Conservation (phyloP, 1,140 invertebrate genomes). For the Sitodiplosis mosellana region DNA sequence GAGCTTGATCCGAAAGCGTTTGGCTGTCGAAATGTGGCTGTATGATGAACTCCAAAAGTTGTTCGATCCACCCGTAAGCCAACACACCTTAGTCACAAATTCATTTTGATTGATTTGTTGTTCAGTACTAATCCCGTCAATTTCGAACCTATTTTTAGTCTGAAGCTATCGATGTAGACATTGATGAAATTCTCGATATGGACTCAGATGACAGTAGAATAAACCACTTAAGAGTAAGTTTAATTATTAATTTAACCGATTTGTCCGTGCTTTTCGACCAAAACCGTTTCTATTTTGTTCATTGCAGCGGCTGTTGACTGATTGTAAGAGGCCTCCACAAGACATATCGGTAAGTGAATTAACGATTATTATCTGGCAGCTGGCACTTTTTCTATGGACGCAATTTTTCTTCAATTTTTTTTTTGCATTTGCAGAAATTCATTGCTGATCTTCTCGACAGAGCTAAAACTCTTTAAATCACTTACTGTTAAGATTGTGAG, state of each 20-base stretch:
- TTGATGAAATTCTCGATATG: conserved; percentile 84
- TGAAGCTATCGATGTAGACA: conserved; percentile 76
- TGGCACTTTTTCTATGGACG: too few species aligned
- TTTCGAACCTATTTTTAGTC: too few species aligned
- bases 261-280: neutral
- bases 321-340: conserved; percentile 65
- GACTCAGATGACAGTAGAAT: conserved; percentile 68
- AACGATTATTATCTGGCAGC: too few species aligned
- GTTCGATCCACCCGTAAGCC: conserved; percentile 59
- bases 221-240: conserved; percentile 59
- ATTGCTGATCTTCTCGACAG: conserved; percentile 75
- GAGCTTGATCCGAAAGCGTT: conserved; percentile 82
- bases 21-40: conserved; percentile 93
- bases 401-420: too few species aligned
- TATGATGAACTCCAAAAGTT: conserved; percentile 86
- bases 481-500: neutral
- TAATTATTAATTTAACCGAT: conserved; percentile 1
- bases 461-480: conserved; percentile 57
- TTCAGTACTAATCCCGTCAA: too few species aligned
- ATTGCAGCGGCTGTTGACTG: conserved; percentile 48
- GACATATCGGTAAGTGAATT: conserved; percentile 56
- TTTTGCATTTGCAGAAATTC: conserved; percentile 57
- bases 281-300: conserved; percentile 5
- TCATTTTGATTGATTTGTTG: too few species aligned
- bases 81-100: too few species aligned